These are phyloP conservation scores for Saccopteryx bilineata DNA, from an alignment of 2,113 vertebrate species.

Conservation along the genomic window DNA sequence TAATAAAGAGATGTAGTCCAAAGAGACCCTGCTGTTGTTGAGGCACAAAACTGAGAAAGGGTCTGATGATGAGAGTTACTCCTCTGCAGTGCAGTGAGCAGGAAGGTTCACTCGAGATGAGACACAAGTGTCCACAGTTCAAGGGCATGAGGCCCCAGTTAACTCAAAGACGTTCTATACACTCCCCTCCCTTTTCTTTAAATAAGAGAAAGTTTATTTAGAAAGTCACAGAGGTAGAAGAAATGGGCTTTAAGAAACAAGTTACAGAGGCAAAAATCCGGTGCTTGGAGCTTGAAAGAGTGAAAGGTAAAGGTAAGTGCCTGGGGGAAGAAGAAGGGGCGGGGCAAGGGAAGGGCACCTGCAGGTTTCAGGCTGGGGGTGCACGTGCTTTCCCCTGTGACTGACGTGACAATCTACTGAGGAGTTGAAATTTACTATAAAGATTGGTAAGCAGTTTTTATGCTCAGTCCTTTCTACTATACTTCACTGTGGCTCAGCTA, in stretches of 20 bases:
- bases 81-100: too few species aligned
- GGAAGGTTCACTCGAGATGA: background rate
- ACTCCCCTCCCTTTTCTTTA: background rate
- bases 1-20: background rate
- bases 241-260: too few species aligned
- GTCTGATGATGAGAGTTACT: background rate
- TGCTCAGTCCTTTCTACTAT: rapidly evolving
- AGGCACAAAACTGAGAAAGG: background rate
- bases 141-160: background rate
- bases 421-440: background rate
- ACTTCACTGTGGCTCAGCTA: background rate
- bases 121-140: background rate
- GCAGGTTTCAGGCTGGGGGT: too few species aligned
- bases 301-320: too few species aligned
- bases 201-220: too few species aligned
- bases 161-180: too few species aligned
- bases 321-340: too few species aligned
- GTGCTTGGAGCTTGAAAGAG: too few species aligned
- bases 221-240: too few species aligned
- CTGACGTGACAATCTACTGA: background rate
- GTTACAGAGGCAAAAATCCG: too few species aligned
- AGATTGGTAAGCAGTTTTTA: background rate
- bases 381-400: background rate
- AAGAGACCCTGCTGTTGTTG: background rate
- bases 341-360: too few species aligned